A percentile compares a stretch with the other conserved stretches of the same genome.
phyloP scores from a whole-genome alignment of 2,113 vertebrate species.

The Myodes glareolus region DNA sequence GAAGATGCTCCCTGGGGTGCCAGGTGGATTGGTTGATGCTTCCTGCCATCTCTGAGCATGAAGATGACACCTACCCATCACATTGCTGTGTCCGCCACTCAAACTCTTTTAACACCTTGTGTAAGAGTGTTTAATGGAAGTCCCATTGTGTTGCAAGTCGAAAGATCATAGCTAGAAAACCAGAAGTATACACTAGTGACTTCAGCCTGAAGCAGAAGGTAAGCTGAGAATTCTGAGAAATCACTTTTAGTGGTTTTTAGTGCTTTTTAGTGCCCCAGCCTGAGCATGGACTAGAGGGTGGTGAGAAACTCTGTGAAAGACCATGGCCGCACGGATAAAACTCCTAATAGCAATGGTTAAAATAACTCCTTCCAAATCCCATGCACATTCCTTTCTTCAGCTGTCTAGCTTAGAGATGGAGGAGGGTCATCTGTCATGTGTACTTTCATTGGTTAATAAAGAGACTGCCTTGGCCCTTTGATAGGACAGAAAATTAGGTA shows the following conservation, averaged over 20 bases:
- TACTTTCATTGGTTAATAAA: too few relatives aligned
- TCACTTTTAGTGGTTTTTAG: too few relatives aligned
- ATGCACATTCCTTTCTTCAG: neutral
- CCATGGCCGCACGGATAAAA: neutral
- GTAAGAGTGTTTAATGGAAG: neutral
- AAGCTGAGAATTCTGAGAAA: neutral
- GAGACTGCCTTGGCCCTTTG: too few relatives aligned
- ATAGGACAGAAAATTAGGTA: too few relatives aligned
- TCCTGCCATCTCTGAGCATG: neutral
- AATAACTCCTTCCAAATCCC: neutral
- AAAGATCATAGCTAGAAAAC: neutral
- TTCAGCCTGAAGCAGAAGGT: neutral
- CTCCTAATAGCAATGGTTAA: neutral
- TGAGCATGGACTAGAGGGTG: neutral
- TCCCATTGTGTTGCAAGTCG: neutral
- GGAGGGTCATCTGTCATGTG: too few relatives aligned
- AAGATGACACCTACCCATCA: neutral
- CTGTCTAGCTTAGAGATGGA: too few relatives aligned
- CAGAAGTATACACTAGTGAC: neutral
- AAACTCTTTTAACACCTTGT: neutral
- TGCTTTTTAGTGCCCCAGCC: neutral
- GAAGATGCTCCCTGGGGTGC: neutral
- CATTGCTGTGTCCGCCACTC: neutral
- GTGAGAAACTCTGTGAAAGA: neutral
- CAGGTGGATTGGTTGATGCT: neutral